phyloP scores from a whole-genome alignment of 2,113 vertebrate genomes.

The Tapirus terrestris region DNA sequence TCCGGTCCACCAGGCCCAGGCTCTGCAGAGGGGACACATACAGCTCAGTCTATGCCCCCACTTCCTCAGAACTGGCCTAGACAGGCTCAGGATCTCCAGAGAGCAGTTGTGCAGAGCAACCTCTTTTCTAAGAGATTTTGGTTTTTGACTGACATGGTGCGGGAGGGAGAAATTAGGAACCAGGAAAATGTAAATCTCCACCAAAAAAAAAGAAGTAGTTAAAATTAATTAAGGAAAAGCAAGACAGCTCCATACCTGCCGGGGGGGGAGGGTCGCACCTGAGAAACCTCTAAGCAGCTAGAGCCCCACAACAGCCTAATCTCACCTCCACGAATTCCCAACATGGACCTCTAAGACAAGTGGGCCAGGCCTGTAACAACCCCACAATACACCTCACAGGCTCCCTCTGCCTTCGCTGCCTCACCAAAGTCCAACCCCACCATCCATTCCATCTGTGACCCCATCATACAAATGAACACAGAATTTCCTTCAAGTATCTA shows the following conservation, averaged over 20 bases:
- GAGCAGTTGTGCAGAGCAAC: background rate
- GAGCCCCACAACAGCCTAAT: background rate
- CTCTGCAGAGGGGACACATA: slow-evolving; percentile 85
- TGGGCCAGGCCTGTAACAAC: background rate
- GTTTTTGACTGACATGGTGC: background rate
- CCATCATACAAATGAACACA: rapidly evolving
- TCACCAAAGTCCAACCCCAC: background rate
- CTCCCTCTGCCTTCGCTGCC: too few relatives aligned
- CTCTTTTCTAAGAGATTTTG: background rate
- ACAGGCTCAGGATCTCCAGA: background rate
- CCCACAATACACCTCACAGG: too few relatives aligned
- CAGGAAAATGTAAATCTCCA: background rate
- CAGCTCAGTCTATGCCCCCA: background rate
- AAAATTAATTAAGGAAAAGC: background rate
- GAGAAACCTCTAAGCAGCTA: background rate
- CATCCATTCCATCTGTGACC: background rate
- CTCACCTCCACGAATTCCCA: background rate
- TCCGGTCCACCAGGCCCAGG: slow-evolving; percentile 91
- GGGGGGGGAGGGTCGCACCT: rapidly evolving
- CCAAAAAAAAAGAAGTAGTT: background rate
- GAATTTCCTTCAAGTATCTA: background rate
- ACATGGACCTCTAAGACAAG: background rate
- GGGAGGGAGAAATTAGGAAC: background rate
- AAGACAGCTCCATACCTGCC: background rate
- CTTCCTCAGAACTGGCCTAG: background rate